A percentile compares a stretch with the other conserved stretches of the same genome.
Conservation (phyloP, 2,888 invertebrate genomes). For the Pedicia rivosa region DNA sequence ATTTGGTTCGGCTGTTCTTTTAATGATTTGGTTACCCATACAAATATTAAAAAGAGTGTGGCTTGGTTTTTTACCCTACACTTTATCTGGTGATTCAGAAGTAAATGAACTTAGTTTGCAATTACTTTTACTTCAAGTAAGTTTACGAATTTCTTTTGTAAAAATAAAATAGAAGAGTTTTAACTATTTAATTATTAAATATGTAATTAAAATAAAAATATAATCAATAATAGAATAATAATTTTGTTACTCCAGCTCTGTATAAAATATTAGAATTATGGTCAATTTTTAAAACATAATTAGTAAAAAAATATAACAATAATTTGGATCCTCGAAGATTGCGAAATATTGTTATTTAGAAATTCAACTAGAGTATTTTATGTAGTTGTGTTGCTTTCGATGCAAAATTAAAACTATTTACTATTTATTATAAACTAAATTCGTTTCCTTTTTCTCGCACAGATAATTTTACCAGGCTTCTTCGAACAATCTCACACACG, state of each 20-base stretch:
- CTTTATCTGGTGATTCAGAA: constrained; percentile 73
- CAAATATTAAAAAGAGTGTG: constrained; percentile 62
- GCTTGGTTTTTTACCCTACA: constrained; percentile 89
- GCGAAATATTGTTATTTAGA: too few relatives aligned
- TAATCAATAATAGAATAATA: too few relatives aligned
- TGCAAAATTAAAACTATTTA: too few relatives aligned
- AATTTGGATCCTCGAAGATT: too few relatives aligned
- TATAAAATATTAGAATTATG: too few relatives aligned
- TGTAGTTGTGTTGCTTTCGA: too few relatives aligned
- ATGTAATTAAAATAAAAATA: too few relatives aligned
- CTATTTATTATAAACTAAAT: neutral
- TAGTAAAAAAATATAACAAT: too few relatives aligned
- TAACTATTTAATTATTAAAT: neutral
- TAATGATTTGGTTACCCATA: constrained; percentile 94
- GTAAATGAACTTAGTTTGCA: constrained; percentile 92
- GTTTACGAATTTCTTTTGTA: constrained; percentile 7
- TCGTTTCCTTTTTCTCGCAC: constrained; percentile 6
- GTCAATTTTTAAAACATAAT: too few relatives aligned
- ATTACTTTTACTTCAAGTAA: constrained; percentile 67
- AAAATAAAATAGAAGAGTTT: neutral
- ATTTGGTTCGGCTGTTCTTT: constrained; percentile 87
- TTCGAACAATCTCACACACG: constrained; percentile 93
- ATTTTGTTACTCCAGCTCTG: too few relatives aligned
- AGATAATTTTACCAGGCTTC: constrained; percentile 87
- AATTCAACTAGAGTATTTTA: too few relatives aligned